Evolutionary conservation across 2,113 vertebrate genomes (phyloP).

Genomic region (Collichthys lucidus): DNA sequence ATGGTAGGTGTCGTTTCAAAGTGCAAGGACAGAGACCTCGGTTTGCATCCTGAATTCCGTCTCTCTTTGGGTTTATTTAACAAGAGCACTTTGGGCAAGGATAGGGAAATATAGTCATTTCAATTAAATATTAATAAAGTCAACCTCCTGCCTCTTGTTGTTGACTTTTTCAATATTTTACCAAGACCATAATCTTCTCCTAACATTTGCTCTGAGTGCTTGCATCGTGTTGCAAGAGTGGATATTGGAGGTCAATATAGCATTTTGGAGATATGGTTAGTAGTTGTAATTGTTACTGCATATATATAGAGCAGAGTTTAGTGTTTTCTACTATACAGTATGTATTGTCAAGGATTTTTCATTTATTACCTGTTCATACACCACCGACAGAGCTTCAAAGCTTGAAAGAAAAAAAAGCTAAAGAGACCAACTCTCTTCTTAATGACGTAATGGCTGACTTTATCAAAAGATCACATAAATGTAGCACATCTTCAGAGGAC

Average conservation of each 20-base stretch:
- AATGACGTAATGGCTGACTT: constrained; percentile 51
- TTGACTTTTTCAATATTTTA: constrained; percentile 22
- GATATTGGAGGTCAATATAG: background rate
- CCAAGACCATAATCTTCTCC: background rate
- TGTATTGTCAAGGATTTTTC: background rate
- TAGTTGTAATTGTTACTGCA: too few species aligned
- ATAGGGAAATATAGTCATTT: background rate
- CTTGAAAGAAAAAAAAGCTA: background rate
- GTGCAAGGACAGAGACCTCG: background rate
- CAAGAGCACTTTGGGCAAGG: background rate
- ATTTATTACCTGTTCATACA: background rate
- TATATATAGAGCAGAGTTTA: too few species aligned
- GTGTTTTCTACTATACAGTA: background rate
- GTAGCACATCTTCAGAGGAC: constrained; percentile 41
- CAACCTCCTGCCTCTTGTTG: background rate
- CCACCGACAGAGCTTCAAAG: constrained; percentile 24
- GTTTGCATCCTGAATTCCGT: background rate
- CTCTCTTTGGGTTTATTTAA: background rate
- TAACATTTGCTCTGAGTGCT: background rate
- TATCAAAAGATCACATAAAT: constrained; percentile 45
- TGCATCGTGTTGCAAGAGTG: background rate
- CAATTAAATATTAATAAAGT: background rate
- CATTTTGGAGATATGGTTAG: too few species aligned
- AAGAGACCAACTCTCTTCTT: constrained; percentile 17
- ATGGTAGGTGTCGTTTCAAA: background rate